Base-by-base conservation (phyloP, 1,140 invertebrate species). In the Bombus picipes region DNA sequence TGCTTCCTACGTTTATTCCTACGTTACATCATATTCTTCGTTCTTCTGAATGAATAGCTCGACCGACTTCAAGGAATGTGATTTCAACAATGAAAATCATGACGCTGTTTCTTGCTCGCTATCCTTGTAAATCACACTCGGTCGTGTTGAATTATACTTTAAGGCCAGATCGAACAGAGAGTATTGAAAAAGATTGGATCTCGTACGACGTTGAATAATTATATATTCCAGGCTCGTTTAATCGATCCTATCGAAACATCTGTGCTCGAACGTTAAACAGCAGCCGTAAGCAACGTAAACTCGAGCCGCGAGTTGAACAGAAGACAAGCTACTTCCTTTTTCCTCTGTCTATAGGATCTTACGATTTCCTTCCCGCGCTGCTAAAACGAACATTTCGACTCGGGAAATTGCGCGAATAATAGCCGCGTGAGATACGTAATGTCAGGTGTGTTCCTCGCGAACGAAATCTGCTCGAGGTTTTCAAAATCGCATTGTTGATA, bases 31-130 rank as follows among this genome's bases (percentile, higher is more conserved):
- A 72, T 9, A 13, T 39, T 18, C 22, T 1, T 18, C 70, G 39
- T 43, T 72, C 70, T 43, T 72, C 39, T n/a, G 39, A 72, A 41
- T 72, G 70, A 72, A 72, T 43, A 1, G 28, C 70, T 72, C 6
- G 70, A 72, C 41, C 70, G 13, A 6, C 28, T 43, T 72, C 70
- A 8, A 72, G 70, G 28, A 72, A 72, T n/a, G 39, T 12, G 39
- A n/a, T 41, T 41, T n/a, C 70, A 72, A 72, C 70, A 43, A 43
- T 41, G 70, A 72, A 72, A 72, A 72, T 72, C 39, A n/a, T 18
- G 39, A 13, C 13, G 12, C 12, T 43, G 39, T 72, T 72, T n/a
- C 70, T 41, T 18, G 34, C 25, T 3, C 39, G 70, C 28, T 41
- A 15, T 72, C 13, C 12, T n/a, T 43, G 70, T 43, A 43, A 72